Base-by-base conservation (phyloP, 2,888 invertebrate species). In the Merodon equestris region DNA sequence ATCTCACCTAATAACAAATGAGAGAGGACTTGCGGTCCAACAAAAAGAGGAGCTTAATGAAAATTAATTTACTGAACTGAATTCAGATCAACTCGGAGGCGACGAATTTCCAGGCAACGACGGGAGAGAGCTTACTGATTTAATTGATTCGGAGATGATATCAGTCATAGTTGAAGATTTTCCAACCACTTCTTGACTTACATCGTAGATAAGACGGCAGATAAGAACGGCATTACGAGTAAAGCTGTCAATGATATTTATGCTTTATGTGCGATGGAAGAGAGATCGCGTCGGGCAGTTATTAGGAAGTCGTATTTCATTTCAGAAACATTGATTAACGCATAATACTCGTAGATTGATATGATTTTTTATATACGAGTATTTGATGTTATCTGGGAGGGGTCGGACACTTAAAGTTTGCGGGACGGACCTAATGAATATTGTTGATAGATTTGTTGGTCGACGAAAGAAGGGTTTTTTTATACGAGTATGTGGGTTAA, bases 271-370 rank as follows among this genome's bases (percentile, higher is more conserved):
- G 9, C 15, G 45, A 13, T 36, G 27, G 40, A 44, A 27, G 27
- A 27, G 13, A 51, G 57, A 13, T 12, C 7, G 61, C 15, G 15
- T 61, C 44, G 44, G 61, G 38, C 57, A 57, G 18, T 57, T 70
- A 34, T 64, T 70, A 48, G 75, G 75, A 71, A 71, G 66, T 66
- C 48, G 66, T 64, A 76, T 71, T 71, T 76, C 44, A 58, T 38
- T 14, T 9, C 19, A n/a, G 13, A 48, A 44, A 57, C 44, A 58
- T 50, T 54, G 54, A 60, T 47, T 45, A 57, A 64, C 53, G 51
- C 47, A 53, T 54, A 18, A n/a, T 18, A 48, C 13, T n/a, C n/a
- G n/a, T n/a, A n/a, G 60, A 66, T 54, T 66, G 66, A 76, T 58
- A 61, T 54, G 54, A 42, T 54, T 70, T 58, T n/a, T n/a, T n/a